Evolutionary conservation across 2,113 vertebrate species (phyloP), one percentile per base, ranked within the genome.

Genomic region (Synodontis membranacea): DNA sequence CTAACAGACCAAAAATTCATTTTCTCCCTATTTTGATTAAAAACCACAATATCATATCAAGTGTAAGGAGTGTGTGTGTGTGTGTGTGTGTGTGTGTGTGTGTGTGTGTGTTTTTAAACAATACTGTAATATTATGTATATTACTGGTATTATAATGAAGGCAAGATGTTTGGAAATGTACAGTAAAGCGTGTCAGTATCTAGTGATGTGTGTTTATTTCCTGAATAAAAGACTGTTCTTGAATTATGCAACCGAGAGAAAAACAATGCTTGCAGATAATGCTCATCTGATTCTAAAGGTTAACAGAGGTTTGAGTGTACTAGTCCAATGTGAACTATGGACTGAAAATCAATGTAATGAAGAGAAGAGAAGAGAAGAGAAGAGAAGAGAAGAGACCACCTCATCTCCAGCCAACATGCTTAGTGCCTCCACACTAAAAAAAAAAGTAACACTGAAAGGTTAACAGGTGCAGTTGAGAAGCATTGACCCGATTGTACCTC

Each of bases 401-500:
- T 84, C 64, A 34, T 75, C n/a, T 50, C 9, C 58, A 5, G 84
- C 31, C 58, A 82, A 52, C 39, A 52, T 52, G 74, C 62, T 50
- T 42, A 31, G n/a, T 52, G 23, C 70, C 50, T 78, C 39, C 23
- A 46, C 44, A 83, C 39, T 12, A 84, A 87, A 84, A 62, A 84
- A 62, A 62, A 87, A 84, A 82, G 80, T 75, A 78, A 56, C 48
- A 48, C 78, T 52, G 34, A 84, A 58, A 85, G 85, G 78, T 60
- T 56, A 62, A 78, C 42, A 28, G 72, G 52, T 81, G 80, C 42
- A 34, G 76, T 66, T 56, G 25, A 80, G 84, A 80, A 74, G 74
- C 44, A 60, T 52, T 88, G 88, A 88, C 86, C 84, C n/a, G 31
- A 56, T 74, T 80, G 50, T 87, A 78, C 39, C 79, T 85, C 82